Conservation (phyloP, 2,113 vertebrate species). For the Trichomycterus rosablanca region DNA sequence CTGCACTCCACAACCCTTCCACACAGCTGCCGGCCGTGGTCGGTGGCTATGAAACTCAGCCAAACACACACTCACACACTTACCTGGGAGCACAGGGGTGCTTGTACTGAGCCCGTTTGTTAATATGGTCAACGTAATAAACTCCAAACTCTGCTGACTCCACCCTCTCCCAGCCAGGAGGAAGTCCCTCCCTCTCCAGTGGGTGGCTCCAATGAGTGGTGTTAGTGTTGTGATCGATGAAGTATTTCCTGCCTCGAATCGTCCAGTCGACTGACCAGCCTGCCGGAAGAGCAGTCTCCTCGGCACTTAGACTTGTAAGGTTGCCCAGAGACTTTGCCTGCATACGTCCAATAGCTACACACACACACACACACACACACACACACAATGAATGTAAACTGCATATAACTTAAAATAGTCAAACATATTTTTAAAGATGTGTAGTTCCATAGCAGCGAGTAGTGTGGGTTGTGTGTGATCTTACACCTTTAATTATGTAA, state of each 20-base stretch:
- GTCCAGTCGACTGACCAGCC: constrained; percentile 99
- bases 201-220: constrained; percentile 99
- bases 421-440: too few species aligned
- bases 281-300: constrained; percentile 86
- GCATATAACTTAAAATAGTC: too few species aligned
- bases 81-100: constrained; percentile 96
- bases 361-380: constrained; percentile 16
- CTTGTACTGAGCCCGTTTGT: constrained; percentile 91
- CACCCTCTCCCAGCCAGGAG: constrained; percentile 94
- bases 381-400: too few species aligned
- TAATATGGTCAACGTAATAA: constrained; percentile 96
- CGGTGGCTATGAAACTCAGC: neutral
- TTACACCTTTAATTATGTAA: too few species aligned
- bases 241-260: constrained; percentile 94
- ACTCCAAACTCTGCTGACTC: constrained; percentile 91
- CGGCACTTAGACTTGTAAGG: constrained; percentile 81
- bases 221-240: constrained; percentile 97
- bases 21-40: neutral
- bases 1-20: neutral
- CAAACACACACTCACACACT: constrained; percentile 53
- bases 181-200: constrained; percentile 90
- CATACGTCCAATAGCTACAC: constrained; percentile 84
- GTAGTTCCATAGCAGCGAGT: too few species aligned
- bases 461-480: too few species aligned
- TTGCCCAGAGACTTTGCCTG: constrained; percentile 96